Percentiles rank a stretch among this genome's conserved stretches.
Evolutionary conservation across 2,797 vertebrate genomes (phyloP).

Genomic region (Chaunax sp.): DNA sequence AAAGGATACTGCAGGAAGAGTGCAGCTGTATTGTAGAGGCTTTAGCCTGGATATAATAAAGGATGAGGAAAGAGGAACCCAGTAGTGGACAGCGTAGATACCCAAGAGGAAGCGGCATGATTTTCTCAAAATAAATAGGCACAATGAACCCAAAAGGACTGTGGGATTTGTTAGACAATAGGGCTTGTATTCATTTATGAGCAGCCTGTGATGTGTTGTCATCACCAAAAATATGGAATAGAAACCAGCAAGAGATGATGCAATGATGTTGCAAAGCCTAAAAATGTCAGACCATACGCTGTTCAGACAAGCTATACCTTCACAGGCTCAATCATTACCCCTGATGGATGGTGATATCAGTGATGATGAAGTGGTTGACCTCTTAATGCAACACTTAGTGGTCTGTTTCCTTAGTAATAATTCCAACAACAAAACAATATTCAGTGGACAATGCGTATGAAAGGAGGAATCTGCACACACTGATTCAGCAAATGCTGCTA

Average conservation of each 20-base stretch:
- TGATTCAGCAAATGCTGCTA: conserved; percentile 50
- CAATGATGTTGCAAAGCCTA: neutral
- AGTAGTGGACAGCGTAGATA: conserved; percentile 17
- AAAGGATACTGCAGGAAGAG: neutral
- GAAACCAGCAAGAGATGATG: neutral
- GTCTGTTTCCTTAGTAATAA: conserved; percentile 19
- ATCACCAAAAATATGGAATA: neutral
- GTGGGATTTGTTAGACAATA: neutral
- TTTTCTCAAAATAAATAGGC: conserved; percentile 43
- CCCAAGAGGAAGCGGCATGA: conserved; percentile 45
- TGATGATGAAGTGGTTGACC: conserved; percentile 6
- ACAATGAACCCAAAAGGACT: conserved; percentile 4
- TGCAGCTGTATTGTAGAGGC: conserved; percentile 17
- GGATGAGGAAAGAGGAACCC: conserved; percentile 43
- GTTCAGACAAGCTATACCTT: neutral
- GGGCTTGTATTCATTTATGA: conserved; percentile 19
- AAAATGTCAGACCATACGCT: neutral
- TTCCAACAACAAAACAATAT: conserved; percentile 6
- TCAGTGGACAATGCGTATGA: conserved; percentile 4
- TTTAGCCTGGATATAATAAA: neutral
- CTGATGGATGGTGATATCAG: neutral
- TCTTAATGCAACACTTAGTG: conserved; percentile 5
- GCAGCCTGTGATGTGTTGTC: neutral
- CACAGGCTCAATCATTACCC: neutral
- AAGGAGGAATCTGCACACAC: conserved; percentile 32